These are phyloP conservation scores for Neolamprologus tretocephalus DNA, from an alignment of 2,113 vertebrate genomes.

Conservation along the genomic window DNA sequence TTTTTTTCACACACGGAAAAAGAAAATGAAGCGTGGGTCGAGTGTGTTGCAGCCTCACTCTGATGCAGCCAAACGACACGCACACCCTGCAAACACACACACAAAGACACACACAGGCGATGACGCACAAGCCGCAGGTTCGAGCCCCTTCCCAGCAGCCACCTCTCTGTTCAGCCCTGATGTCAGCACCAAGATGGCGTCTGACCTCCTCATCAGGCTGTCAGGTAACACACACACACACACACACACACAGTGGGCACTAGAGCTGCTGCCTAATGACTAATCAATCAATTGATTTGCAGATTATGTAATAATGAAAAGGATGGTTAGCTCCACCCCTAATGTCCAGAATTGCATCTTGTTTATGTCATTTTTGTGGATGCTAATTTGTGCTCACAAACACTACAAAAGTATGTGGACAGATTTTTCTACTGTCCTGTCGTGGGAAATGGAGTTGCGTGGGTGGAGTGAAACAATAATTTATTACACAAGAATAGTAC, in stretches of 20 bases:
- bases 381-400: not conserved
- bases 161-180: conserved; percentile 67
- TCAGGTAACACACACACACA: conserved; percentile 36
- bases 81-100: conserved; percentile 15
- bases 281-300: not conserved
- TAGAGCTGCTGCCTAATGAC: not conserved
- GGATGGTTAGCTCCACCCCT: not conserved
- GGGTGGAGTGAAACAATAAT: not conserved
- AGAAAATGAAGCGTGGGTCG: conserved; percentile 68
- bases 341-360: not conserved
- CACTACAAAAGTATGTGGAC: not conserved
- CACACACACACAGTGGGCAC: not conserved
- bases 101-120: not conserved
- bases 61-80: conserved; percentile 41
- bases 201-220: conserved; percentile 63
- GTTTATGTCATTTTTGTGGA: not conserved
- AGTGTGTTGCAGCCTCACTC: conserved; percentile 52
- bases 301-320: not conserved
- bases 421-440: not conserved
- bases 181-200: conserved; percentile 64
- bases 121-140: conserved; percentile 2
- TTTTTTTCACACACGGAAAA: not conserved
- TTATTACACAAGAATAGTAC: not conserved
- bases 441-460: not conserved
- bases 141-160: conserved; percentile 55